Evolutionary conservation across 2,888 invertebrate species (phyloP), one percentile per base, ranked within the genome.

Genomic region (Anthrax anthrax): DNA sequence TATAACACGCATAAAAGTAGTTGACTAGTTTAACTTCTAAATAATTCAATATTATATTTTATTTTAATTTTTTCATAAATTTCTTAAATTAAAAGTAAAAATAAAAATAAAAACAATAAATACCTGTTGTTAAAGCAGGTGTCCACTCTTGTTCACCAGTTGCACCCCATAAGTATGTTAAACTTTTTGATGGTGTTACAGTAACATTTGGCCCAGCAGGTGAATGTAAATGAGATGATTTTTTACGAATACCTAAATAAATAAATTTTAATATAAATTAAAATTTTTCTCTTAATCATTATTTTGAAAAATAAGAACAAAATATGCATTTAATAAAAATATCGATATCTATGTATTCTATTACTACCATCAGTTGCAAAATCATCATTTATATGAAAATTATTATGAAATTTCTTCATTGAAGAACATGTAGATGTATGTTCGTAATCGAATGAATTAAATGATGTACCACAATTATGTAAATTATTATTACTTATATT

Each of bases 101-200:
- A 23, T 23, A 6, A 23, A 23, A 23, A 6, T 23, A 23, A 23
- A 23, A 23, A 36, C 8, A 36, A n/a, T 13, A 36, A 36, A 13
- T 70, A 90, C 94, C 94, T 71, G 94, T 95, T 4, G 92, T 94
- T 49, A 94, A 74, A 27, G 90, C 91, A 0, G 94, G 92, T 3
- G 92, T 92, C 95, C 95, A 95, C 64, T 94, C 92, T 65, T 95
- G 94, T 65, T 95, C 94, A 36, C 94, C 94, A 0, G 94, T 94
- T 4, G 90, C 90, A 19, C 94, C 94, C 92, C 94, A 94, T 41
- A 90, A 71, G 32, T 86, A 69, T 0, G 86, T 84, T 43, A 84
- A 72, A 1, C 63, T 67, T 49, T 67, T 69, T 1, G 69, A 60
- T 39, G 67, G 67, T 16, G 63, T 58, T 23, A 62, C 56, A 4